Conservation (phyloP, 2,888 invertebrate genomes). For the Trissolcus japonicus region DNA sequence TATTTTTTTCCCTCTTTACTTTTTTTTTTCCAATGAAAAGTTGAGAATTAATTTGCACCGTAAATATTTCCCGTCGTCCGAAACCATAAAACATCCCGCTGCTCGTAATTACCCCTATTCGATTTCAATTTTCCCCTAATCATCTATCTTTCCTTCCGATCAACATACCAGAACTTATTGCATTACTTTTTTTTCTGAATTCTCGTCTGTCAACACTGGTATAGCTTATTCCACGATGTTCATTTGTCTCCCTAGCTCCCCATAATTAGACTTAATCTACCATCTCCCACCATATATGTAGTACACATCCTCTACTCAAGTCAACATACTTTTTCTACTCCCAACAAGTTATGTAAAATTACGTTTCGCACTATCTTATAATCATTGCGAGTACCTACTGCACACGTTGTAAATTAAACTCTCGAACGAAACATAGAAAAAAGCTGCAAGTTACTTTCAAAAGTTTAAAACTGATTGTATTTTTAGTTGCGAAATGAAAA, state of each 20-base stretch:
- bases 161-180: slow-evolving; percentile 7
- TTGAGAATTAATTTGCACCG: too few relatives aligned
- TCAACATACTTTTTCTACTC: neutral
- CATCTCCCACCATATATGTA: slow-evolving; percentile 10
- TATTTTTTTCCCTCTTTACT: too few relatives aligned
- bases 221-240: slow-evolving; percentile 8
- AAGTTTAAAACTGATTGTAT: too few relatives aligned
- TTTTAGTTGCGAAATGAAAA: too few relatives aligned
- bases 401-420: neutral
- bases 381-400: neutral
- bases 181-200: slow-evolving; percentile 10
- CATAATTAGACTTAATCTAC: slow-evolving; percentile 19
- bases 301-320: neutral
- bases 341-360: neutral
- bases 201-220: slow-evolving; percentile 2
- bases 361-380: neutral
- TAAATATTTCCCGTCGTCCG: too few relatives aligned
- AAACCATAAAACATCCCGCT: too few relatives aligned
- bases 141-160: slow-evolving; percentile 13
- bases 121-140: slow-evolving; percentile 1
- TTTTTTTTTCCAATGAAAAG: too few relatives aligned
- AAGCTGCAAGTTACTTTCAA: too few relatives aligned
- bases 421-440: too few relatives aligned
- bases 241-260: slow-evolving; percentile 12
- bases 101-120: slow-evolving; percentile 1